Evolutionary conservation across 2,113 vertebrate species (phyloP), one percentile per base, ranked within the genome.

Genomic region (Mandrillus leucophaeus): DNA sequence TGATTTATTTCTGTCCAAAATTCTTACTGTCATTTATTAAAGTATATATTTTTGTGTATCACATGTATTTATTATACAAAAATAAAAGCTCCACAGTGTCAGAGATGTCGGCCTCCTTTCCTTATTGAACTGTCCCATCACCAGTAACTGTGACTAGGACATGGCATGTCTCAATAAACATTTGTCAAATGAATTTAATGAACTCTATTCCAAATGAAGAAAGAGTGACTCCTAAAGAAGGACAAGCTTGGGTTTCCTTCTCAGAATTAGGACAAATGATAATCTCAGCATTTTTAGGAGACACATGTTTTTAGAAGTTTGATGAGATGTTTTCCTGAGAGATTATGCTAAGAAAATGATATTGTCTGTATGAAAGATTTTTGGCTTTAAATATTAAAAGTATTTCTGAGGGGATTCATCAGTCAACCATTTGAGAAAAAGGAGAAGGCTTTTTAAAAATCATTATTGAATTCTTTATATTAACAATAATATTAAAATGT

Each of bases 401-500:
- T 5, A 17, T 68, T 79, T 52, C 75, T 82, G n/a, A 84, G n/a
- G 9, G 9, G 8, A 43, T 66, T 17, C 11, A 50, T 82, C 45
- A 76, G 20, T 59, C 64, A 75, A 68, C 6, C 10, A 38, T 52
- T 93, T 96, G 57, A 86, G 20, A 75, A 95, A 94, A 96, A 78
- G 6, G 66, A 90, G 90, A 83, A 75, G 13, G 13, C 8, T 85
- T 96, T 78, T 35, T 2, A 96, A 92, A 93, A 83, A n/a, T 64
- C 22, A 89, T 91, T 82, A 95, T 1, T 13, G 50, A 86, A 17
- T 90, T 85, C 57, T 88, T 95, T 57, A 73, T 87, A 75, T 90
- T 66, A 87, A 75, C 78, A 76, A 86, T 52, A 72, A 93, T 81
- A 23, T 88, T 86, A 75, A 96, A 93, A 81, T 83, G 30, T 79